Base-by-base conservation (phyloP, 2,113 vertebrate genomes). In the Megaptera novaeangliae region DNA sequence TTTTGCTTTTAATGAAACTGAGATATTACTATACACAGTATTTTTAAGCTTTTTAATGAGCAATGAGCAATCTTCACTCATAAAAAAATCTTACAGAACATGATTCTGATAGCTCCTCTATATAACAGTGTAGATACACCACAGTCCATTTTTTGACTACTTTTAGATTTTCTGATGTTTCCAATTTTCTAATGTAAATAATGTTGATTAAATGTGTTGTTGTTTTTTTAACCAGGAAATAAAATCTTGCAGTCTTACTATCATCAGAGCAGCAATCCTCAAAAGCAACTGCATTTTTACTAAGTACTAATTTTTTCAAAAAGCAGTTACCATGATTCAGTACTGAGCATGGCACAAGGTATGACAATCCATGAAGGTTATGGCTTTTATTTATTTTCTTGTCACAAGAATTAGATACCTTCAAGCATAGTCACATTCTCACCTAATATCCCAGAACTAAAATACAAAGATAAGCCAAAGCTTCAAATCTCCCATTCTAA, bases 151-250 rank as follows among this genome's bases (percentile, higher is more conserved):
- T 93, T 61, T 57, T 84, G 83, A 74, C 31, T 75, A 75, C 9
- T 72, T 87, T 95, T 34, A 75, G 29, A 63, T 6, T 69, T 85
- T 87, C 13, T 86, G 11, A 88, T 72, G 34, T 63, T 92, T 61
- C 12, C 6, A 82, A 77, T 71, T 89, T 93, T 94, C 64, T 78
- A 29, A 41, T 25, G 59, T 44, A 94, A 49, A 64, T 25, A 85
- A 25, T 29, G 31, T 29, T 94, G 27, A 34, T 86, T 27, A 94
- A 84, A 78, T 88, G 52, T 95, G 25, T 61, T 23, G 36, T 41
- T 20, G 31, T 46, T 82, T 95, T 80, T n/a, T 55, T 78, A n/a
- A 81, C n/a, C 14, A 91, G 17, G 55, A 96, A 93, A 97, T 61
- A 94, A 86, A 77, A 81, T 82, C 46, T 57, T 72, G 21, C 34